A percentile compares a stretch with the other conserved stretches of the same genome.
Evolutionary conservation across 2,113 vertebrate genomes (phyloP).

Genomic region (Desmodus rotundus): DNA sequence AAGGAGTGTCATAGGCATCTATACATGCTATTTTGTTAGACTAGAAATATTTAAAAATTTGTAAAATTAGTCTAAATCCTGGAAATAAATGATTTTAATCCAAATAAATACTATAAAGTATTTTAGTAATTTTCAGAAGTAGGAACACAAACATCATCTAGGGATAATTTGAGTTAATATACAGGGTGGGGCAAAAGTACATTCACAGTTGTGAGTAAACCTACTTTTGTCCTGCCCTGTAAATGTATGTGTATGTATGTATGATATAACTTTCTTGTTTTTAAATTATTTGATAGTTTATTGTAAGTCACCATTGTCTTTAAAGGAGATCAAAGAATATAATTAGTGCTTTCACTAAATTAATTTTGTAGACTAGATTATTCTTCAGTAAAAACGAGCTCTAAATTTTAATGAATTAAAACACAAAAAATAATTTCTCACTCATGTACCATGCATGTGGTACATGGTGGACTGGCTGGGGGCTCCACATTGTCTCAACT

Average conservation of each 20-base stretch:
- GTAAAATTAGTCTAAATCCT: background rate
- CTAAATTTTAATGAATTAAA: background rate
- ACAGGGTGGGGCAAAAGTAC: background rate
- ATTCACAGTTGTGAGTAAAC: background rate
- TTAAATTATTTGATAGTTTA: background rate
- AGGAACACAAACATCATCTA: background rate
- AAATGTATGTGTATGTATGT: background rate
- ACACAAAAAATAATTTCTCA: background rate
- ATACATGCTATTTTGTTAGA: background rate
- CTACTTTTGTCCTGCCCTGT: background rate
- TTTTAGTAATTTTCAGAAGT: background rate
- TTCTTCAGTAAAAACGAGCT: background rate
- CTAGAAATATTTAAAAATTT: background rate
- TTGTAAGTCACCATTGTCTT: background rate
- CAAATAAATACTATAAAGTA: conserved; percentile 11
- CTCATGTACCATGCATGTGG: background rate
- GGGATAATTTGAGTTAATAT: background rate
- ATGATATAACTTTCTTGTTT: background rate
- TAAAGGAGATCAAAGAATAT: background rate
- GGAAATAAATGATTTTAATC: background rate
- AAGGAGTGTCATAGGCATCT: background rate
- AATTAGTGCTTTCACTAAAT: background rate
- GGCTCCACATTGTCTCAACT: background rate
- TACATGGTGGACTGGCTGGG: background rate
- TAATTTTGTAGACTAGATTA: background rate